Conservation (phyloP, 2,113 vertebrate genomes). For the Cryptomyrus ogoouensis region DNA sequence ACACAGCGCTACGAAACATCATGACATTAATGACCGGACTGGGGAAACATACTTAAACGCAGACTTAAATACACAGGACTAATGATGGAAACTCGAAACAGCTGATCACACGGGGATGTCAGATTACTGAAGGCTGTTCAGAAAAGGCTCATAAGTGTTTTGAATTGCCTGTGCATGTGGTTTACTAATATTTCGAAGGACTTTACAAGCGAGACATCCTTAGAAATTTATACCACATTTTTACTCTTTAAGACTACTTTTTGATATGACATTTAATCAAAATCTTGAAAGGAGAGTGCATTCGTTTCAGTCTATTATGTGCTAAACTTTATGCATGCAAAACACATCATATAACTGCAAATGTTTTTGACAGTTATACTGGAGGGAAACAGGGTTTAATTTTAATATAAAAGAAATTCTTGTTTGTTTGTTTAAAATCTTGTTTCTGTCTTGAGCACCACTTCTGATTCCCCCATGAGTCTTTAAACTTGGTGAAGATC, state of each 20-base stretch:
- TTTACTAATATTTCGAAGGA: background rate
- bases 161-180: background rate
- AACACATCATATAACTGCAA: background rate
- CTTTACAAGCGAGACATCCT: background rate
- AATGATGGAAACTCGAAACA: too few species aligned
- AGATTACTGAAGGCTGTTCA: background rate
- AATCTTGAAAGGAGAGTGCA: background rate
- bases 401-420: background rate
- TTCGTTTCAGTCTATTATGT: background rate
- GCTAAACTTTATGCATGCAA: background rate
- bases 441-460: background rate
- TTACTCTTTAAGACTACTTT: background rate
- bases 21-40: too few species aligned
- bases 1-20: too few species aligned
- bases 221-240: background rate
- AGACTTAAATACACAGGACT: too few species aligned
- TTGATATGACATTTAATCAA: background rate
- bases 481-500: background rate
- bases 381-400: background rate
- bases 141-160: background rate
- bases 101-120: background rate
- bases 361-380: background rate
- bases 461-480: background rate
- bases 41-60: too few species aligned
- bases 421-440: background rate